Evolutionary conservation across 2,797 vertebrate species (phyloP).

Genomic region (Erethizon dorsatum): DNA sequence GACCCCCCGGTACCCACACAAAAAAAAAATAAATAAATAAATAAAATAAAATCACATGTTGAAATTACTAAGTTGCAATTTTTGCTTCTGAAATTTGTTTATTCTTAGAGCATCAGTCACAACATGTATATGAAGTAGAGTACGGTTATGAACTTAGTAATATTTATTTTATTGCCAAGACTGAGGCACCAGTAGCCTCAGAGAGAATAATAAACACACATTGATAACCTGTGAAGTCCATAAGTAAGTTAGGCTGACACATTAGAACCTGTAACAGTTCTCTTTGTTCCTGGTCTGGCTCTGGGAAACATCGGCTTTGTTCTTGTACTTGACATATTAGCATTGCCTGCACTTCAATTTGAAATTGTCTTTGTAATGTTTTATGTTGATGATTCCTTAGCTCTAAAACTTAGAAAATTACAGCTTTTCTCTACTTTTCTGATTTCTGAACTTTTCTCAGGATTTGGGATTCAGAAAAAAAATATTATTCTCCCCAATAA

Average conservation of each 20-base stretch:
- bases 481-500: not conserved
- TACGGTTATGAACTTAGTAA: not conserved
- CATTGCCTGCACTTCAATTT: not conserved
- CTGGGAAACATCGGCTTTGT: not conserved
- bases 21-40: no score
- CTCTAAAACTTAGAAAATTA: not conserved
- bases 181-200: not conserved
- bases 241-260: not conserved
- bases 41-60: not conserved
- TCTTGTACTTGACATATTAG: not conserved
- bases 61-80: slow-evolving; percentile 18
- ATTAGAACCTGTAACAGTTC: not conserved
- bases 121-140: not conserved
- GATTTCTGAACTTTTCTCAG: slow-evolving; percentile 45
- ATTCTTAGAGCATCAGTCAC: slow-evolving; percentile 3
- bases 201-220: not conserved
- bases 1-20: no score
- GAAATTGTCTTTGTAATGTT: not conserved
- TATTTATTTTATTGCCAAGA: slow-evolving; percentile 60
- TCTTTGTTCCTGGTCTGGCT: not conserved
- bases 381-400: slow-evolving; percentile 6
- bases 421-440: not conserved
- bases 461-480: not conserved
- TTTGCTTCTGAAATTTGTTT: slow-evolving; percentile 40
- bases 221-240: not conserved